Base-by-base conservation (phyloP, 2,113 vertebrate genomes). In the Vanacampus margaritifer region DNA sequence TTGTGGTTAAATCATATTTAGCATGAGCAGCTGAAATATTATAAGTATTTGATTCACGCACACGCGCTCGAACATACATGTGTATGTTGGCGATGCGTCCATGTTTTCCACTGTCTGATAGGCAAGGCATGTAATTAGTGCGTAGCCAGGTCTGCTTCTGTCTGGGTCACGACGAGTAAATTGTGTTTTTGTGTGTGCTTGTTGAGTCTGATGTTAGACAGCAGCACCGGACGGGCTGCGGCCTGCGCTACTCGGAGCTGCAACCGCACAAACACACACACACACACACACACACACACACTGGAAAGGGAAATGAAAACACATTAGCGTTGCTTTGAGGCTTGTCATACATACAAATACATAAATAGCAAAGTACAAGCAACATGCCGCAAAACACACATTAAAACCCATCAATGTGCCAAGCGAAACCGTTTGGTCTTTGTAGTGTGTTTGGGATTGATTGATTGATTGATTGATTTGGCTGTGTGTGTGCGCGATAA, bases 121-220 rank as follows among this genome's bases (percentile, higher is more conserved):
- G 87, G 88, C 80, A 68, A 84, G 85, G 75, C 79, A 82, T 89
- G 85, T 89, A 89, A 89, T 90, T 90, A 85, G 78, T 84, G 85
- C 82, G 86, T 79, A 82, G 79, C 81, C 76, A 75, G 80, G 78
- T 87, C 71, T 79, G 83, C 74, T 80, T 80, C 72, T 81, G 86
- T 88, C 89, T 86, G 86, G 86, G 82, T 79, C 76, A 79, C 64
- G 71, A 39, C 35, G 72, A 80, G 14, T 60, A 80, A 79, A 71
- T 67, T 78, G 45, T 69, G 63, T 35, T 66, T 68, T 45, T 68
- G 67, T 69, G 62, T 64, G 3, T 64, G 67, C 66, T 7, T 69
- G 32, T 70, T 68, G 67, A 68, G 62, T 71, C 24, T 83, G 77
- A 86, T 68, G 73, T 75, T 80, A 73, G 71, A 73, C 80, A 80